These are phyloP conservation scores for Synanceia verrucosa DNA, from an alignment of 2,797 vertebrate genomes.

Conservation along the genomic window DNA sequence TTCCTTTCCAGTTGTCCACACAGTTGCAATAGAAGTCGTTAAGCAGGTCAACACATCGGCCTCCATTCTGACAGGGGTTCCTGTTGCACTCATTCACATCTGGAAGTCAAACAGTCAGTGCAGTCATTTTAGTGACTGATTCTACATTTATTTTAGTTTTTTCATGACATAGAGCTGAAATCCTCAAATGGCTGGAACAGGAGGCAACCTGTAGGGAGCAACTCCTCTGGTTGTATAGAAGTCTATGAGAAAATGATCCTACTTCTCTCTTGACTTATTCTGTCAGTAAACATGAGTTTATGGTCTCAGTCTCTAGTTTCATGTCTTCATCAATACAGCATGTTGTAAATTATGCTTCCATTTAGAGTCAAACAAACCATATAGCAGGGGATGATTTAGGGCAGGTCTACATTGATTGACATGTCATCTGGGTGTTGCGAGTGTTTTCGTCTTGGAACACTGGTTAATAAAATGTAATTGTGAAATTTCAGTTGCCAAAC, in stretches of 20 bases:
- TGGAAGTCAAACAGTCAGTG: slow-evolving; percentile 54
- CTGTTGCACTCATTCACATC: slow-evolving; percentile 93
- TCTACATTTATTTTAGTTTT: not conserved
- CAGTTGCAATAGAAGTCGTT: slow-evolving; percentile 95
- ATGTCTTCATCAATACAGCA: not conserved
- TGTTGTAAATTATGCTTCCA: not conserved
- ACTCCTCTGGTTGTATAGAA: not conserved
- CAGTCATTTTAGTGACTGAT: not conserved
- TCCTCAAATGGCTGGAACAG: not conserved
- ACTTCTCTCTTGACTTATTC: not conserved
- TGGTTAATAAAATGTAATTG: too few relatives aligned
- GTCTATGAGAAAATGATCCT: not conserved
- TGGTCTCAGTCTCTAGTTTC: not conserved
- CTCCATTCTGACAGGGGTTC: slow-evolving; percentile 91
- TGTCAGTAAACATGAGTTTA: not conserved
- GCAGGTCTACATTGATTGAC: too few relatives aligned
- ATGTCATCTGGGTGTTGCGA: too few relatives aligned
- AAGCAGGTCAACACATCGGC: slow-evolving; percentile 88
- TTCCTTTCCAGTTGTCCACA: slow-evolving; percentile 94
- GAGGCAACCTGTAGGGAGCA: not conserved
- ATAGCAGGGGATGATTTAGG: too few relatives aligned
- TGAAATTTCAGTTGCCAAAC: too few relatives aligned
- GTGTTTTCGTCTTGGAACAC: too few relatives aligned
- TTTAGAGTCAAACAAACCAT: not conserved
- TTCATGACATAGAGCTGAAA: not conserved